These are phyloP conservation scores for Sphenodon punctatus DNA, from an alignment of 2,797 vertebrate species.

Conservation along the genomic window DNA sequence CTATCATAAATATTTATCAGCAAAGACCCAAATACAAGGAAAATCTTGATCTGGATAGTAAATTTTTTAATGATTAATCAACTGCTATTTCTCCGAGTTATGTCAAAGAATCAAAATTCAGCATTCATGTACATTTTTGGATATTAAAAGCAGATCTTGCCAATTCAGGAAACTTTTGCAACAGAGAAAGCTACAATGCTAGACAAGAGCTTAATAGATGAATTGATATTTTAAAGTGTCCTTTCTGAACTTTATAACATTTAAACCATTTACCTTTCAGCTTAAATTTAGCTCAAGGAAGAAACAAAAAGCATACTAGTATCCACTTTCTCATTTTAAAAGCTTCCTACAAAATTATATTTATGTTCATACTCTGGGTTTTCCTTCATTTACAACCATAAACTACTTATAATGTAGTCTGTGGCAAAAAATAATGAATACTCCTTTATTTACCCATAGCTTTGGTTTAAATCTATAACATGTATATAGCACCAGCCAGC, in stretches of 20 bases:
- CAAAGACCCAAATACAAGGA: neutral
- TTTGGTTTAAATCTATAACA: too few species aligned
- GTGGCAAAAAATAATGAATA: too few species aligned
- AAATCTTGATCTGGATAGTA: neutral
- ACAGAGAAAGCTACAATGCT: neutral
- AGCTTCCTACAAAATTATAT: neutral
- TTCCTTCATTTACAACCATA: neutral
- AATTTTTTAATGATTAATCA: constrained; percentile 27
- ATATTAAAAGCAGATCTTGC: neutral
- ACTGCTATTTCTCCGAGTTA: neutral
- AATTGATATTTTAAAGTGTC: neutral
- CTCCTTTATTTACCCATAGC: too few species aligned
- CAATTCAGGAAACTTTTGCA: neutral
- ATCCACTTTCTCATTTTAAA: neutral
- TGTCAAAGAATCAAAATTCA: neutral
- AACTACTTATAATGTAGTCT: too few species aligned
- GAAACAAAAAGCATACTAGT: neutral
- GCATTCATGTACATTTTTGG: neutral
- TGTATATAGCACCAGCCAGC: constrained; percentile 24
- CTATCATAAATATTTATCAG: constrained; percentile 40
- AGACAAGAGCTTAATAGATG: neutral
- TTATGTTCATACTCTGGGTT: neutral
- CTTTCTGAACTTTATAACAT: constrained; percentile 18
- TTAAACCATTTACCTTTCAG: neutral
- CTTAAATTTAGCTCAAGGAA: neutral